Evolutionary conservation across 2,888 invertebrate genomes (phyloP), one percentile per base, ranked within the genome.

Genomic region (Epistrophe eligans): DNA sequence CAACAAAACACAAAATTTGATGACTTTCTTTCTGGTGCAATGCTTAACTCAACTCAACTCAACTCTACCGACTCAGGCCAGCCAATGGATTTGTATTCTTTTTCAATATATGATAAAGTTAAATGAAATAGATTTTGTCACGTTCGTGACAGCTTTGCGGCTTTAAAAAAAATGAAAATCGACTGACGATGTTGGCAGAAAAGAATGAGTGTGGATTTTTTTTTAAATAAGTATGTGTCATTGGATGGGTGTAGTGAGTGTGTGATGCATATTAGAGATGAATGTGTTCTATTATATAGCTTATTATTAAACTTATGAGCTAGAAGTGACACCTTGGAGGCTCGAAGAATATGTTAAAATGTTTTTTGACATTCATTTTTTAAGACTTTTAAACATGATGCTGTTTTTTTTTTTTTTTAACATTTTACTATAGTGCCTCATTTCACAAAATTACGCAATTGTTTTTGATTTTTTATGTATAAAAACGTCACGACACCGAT

Each of bases 51-150:
- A 19, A n/a, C 17, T 38, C 58, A 58, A 4, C 17, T 19, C 38
- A 60, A 8, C 40, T n/a, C n/a, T n/a, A n/a, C n/a, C n/a, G n/a
- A n/a, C n/a, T 8, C 19, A 13, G 10, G 3, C 15, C 52, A 24
- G 9, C 28, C 15, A 28, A 71, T 79, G 71, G 76, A 71, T 80
- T 50, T 79, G 62, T 43, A 57, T 79, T 72, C 58, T 60, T 83
- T 84, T 84, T 80, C 76, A 80, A 84, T 80, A 84, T 79, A 67
- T 64, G 67, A 84, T 72, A 72, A 84, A 80, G 80, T 77, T 84
- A 72, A 80, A 77, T 72, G 84, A 24, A 80, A 84, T 72, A 77
- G 84, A 80, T 84, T 84, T 84, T 84, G 84, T 84, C 84, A 84
- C 84, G 80, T 80, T 84, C 80, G 72, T 80, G 77, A 80, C 80